Conservation (phyloP, 2,113 vertebrate species). For the Oriolus oriolus region DNA sequence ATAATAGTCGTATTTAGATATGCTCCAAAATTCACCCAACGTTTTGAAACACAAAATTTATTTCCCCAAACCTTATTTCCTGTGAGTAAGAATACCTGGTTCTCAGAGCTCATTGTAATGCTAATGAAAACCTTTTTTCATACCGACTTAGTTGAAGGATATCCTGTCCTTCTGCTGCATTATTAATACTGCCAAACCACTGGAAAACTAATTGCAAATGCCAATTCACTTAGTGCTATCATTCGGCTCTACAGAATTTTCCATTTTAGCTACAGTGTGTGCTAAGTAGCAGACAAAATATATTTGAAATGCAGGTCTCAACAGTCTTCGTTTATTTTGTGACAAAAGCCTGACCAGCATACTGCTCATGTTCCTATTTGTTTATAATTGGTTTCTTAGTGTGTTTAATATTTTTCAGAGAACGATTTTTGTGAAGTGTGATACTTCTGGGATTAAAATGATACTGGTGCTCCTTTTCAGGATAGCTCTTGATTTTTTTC, state of each 20-base stretch:
- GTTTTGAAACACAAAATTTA: constrained; percentile 14
- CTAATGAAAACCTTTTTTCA: constrained; percentile 55
- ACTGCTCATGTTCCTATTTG: background rate
- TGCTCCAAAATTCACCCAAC: background rate
- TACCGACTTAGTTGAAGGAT: constrained; percentile 55
- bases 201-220: constrained; percentile 68
- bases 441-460: background rate
- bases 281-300: constrained; percentile 45
- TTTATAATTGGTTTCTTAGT: background rate
- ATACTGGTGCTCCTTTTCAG: background rate
- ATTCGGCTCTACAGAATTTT: constrained; percentile 46
- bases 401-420: background rate
- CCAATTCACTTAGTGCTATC: constrained; percentile 66
- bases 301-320: constrained; percentile 31
- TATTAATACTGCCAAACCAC: constrained; percentile 64
- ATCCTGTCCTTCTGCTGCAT: constrained; percentile 63
- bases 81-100: background rate
- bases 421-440: background rate
- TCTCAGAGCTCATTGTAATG: constrained; percentile 43
- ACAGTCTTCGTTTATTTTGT: background rate
- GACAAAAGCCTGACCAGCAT: background rate
- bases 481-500: background rate
- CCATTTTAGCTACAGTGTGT: constrained; percentile 56
- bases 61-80: background rate
- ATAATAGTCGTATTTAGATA: background rate